These are phyloP conservation scores for Caligus rogercresseyi DNA, from an alignment of 1,140 invertebrate genomes.

Conservation along the genomic window DNA sequence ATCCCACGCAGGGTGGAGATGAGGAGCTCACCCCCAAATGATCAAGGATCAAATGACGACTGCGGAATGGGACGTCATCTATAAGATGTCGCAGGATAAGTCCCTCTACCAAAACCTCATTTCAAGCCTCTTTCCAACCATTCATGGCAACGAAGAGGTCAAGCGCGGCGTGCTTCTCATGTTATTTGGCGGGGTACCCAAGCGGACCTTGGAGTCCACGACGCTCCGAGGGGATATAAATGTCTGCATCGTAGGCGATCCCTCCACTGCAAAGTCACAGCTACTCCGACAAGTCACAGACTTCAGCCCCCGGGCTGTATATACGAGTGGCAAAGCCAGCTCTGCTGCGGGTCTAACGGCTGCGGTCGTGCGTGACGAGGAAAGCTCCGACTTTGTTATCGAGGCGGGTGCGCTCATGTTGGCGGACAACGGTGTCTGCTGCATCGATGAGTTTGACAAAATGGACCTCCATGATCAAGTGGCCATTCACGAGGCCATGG, in stretches of 20 bases:
- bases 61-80: conserved; percentile 85
- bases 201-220: conserved; percentile 73
- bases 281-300: conserved; percentile 89
- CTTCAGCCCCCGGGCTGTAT: conserved; percentile 85
- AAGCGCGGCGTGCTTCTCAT: conserved; percentile 86
- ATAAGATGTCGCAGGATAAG: conserved; percentile 86
- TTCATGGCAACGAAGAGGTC: conserved; percentile 95
- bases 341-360: conserved; percentile 94
- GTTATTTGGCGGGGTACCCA: conserved; percentile 92
- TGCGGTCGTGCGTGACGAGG: conserved; percentile 91
- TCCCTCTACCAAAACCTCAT: conserved; percentile 84
- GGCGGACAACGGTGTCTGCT: conserved; percentile 96
- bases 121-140: conserved; percentile 80
- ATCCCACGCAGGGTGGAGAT: conserved; percentile 58
- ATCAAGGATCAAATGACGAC: conserved; percentile 88
- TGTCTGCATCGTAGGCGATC: conserved; percentile 94
- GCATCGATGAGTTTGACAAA: conserved; percentile 99
- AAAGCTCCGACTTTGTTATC: conserved; percentile 94
- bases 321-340: conserved; percentile 96
- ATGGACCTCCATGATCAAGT: conserved; percentile 96
- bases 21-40: conserved; percentile 65
- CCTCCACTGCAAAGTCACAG: conserved; percentile 95
- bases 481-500: conserved; percentile 99
- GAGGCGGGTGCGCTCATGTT: conserved; percentile 98
- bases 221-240: conserved; percentile 87